A percentile compares a stretch with the other conserved stretches of the same genome.
Evolutionary conservation across 2,113 vertebrate genomes (phyloP).

Genomic region (Meles meles): DNA sequence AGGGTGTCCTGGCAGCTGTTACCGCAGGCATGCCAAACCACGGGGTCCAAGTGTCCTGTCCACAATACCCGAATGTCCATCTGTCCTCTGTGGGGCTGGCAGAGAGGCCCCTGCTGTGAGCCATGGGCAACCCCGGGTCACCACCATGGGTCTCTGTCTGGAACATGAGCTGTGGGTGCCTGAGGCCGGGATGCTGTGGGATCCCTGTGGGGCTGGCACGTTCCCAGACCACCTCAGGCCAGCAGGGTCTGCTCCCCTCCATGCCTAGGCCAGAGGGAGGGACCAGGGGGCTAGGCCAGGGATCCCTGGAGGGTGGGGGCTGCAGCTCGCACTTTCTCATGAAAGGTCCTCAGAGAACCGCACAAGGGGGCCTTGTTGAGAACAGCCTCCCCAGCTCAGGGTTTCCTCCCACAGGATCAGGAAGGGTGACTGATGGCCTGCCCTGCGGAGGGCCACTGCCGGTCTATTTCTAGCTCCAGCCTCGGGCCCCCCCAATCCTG

Average conservation of each 20-base stretch:
- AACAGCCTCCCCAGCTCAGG: neutral
- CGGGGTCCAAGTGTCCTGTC: neutral
- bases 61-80: too few species aligned
- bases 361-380: slow-evolving; percentile 33
- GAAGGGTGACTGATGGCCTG: neutral
- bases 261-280: neutral
- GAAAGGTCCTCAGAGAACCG: slow-evolving; percentile 13
- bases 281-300: too few species aligned
- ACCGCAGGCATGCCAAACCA: neutral
- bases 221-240: neutral
- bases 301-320: neutral
- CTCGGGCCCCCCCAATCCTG: rapidly evolving
- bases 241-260: neutral
- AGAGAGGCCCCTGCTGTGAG: neutral
- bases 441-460: rapidly evolving
- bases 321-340: neutral
- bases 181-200: neutral
- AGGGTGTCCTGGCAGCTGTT: neutral
- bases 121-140: neutral
- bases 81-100: neutral
- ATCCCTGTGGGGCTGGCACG: too few species aligned
- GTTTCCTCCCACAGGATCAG: neutral
- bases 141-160: neutral
- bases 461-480: slow-evolving; percentile 30
- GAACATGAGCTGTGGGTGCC: neutral